phyloP scores from a whole-genome alignment of 2,888 invertebrate species.

The Clivina fossor region DNA sequence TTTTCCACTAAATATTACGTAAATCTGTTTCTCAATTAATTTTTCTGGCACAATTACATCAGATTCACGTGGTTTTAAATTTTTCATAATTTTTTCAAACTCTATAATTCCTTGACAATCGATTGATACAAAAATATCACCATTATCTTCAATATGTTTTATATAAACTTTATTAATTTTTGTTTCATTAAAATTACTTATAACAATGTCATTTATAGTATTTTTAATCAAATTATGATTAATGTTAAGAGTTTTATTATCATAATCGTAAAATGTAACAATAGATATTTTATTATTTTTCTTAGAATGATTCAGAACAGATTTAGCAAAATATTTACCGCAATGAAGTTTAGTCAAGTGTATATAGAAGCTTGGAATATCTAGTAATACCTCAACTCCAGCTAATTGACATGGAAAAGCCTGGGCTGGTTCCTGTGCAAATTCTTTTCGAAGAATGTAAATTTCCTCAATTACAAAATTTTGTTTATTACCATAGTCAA shows the following conservation, averaged over 20 bases:
- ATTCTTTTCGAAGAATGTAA: background rate
- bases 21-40: background rate
- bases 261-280: too few species aligned
- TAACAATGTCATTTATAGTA: background rate
- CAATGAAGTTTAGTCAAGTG: too few species aligned
- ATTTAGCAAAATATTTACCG: background rate
- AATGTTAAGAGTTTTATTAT: background rate
- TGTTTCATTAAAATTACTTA: background rate
- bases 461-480: background rate
- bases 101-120: constrained; percentile 44
- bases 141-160: constrained; percentile 51
- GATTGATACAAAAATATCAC: constrained; percentile 53
- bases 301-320: too few species aligned
- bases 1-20: background rate
- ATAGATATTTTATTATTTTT: too few species aligned
- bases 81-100: background rate
- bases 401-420: background rate
- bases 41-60: background rate
- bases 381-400: background rate
- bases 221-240: background rate
- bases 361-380: too few species aligned
- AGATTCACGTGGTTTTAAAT: background rate
- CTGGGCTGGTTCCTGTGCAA: background rate
- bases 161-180: constrained; percentile 47
- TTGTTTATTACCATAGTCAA: background rate